Conservation (phyloP, 2,888 invertebrate species). For the Chaitophorus viminalis region DNA sequence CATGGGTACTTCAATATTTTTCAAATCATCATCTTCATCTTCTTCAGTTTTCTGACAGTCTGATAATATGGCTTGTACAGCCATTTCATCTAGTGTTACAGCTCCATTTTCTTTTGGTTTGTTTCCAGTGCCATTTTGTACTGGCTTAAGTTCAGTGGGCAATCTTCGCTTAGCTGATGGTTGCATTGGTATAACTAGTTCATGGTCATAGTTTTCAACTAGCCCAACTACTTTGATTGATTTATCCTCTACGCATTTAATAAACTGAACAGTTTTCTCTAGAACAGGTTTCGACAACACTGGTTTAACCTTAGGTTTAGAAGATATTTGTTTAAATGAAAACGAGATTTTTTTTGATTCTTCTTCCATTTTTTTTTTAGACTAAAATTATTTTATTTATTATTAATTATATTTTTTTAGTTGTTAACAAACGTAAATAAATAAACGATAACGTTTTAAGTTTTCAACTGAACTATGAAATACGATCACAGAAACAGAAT, state of each 20-base stretch:
- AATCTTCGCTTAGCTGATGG: neutral
- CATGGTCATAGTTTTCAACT: constrained; percentile 64
- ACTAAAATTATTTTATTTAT: too few relatives aligned
- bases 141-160: neutral
- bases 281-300: constrained; percentile 68
- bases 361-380: constrained; percentile 67
- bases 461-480: too few relatives aligned
- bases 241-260: constrained; percentile 81
- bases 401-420: too few relatives aligned
- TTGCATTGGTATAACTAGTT: constrained; percentile 64
- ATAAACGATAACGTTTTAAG: too few relatives aligned
- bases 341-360: constrained; percentile 83
- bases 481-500: too few relatives aligned
- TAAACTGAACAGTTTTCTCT: constrained; percentile 71
- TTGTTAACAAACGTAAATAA: too few relatives aligned
- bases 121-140: constrained; percentile 24
- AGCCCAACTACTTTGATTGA: constrained; percentile 81
- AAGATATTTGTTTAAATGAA: constrained; percentile 78
- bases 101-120: constrained; percentile 55
- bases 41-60: constrained; percentile 67
- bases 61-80: constrained; percentile 77
- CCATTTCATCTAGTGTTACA: constrained; percentile 75
- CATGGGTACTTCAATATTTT: constrained; percentile 70
- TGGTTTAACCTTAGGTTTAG: constrained; percentile 68
- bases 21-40: constrained; percentile 62